Evolutionary conservation across 2,113 vertebrate genomes (phyloP), one percentile per base, ranked within the genome.

Genomic region (Empidonax traillii): DNA sequence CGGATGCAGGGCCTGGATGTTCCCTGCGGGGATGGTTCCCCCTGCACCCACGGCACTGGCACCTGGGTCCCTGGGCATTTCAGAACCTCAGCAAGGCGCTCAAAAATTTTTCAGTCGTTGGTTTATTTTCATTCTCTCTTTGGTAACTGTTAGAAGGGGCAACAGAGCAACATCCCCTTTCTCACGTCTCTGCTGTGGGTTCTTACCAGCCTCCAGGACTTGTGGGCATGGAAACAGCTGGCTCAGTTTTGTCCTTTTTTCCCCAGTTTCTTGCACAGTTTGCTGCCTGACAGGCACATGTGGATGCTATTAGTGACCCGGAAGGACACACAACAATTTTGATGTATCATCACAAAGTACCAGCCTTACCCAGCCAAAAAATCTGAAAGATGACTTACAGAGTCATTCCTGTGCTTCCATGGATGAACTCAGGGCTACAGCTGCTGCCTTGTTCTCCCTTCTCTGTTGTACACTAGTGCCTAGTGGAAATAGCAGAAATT

Each of bases 11-110:
- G 7, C 47, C 37, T 1, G n/a, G n/a, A n/a, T n/a, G 3, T 17
- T 23, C 22, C 30, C 24, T 6, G n/a, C 55, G 9, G 85, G 28
- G 44, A 22, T 5, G 43, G 69, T 37, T 74, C 52, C 62, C 30
- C 25, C 43, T 0, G 1, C 16, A 27, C 2, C 1, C 0, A 6
- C 2, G 33, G 11, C 25, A 4, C 2, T 9, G 6, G 27, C 23
- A 61, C 9, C 12, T 37, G 0, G 0, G 41, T 52, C 19, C 0
- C 3, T 1, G 46, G 55, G 16, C 31, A 20, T 20, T 56, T 47
- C 63, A 27, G 47, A 63, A 25, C 13, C 25, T 17, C 13, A 94
- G 39, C 31, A 37, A 61, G 5, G 35, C 3, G 17, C 19, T 8
- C 43, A 19, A 31, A 44, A 46, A 43, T 6, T 23, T 31, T 12